These are phyloP conservation scores for Drosophila ohnishii DNA, from an alignment of 1,140 invertebrate species.

Conservation along the genomic window DNA sequence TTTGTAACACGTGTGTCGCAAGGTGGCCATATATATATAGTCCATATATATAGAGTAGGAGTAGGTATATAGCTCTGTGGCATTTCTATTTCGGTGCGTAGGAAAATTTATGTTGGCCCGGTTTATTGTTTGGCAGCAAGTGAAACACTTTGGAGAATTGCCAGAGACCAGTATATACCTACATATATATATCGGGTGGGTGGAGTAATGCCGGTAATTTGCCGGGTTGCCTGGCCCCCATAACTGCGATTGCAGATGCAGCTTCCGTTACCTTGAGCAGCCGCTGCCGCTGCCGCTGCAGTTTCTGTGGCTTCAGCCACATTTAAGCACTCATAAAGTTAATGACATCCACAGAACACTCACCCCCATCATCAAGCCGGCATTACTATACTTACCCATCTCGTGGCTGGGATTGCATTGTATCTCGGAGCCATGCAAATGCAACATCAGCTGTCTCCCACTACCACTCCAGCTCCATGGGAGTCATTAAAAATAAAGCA, in stretches of 20 bases:
- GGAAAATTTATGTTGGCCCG: conserved; percentile 50
- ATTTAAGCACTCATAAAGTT: conserved; percentile 80
- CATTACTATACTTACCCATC: conserved; percentile 16
- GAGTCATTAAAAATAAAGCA: conserved; percentile 79
- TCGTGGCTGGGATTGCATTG: conserved; percentile 34
- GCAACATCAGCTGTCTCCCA: conserved; percentile 50
- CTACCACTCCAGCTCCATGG: conserved; percentile 1
- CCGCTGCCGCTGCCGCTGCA: neutral
- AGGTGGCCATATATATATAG: conserved; percentile 15
- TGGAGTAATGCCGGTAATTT: conserved; percentile 58
- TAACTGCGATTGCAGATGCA: conserved; percentile 64
- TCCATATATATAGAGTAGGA: neutral
- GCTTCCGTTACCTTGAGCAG: conserved; percentile 74
- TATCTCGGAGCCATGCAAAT: conserved; percentile 36
- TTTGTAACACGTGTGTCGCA: conserved; percentile 77
- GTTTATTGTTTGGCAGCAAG: conserved; percentile 78
- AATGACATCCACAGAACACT: conserved; percentile 72
- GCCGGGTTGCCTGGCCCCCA: conserved; percentile 24
- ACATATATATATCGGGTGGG: conserved; percentile 35
- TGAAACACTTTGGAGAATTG: conserved; percentile 79
- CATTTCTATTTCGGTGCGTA: conserved; percentile 55
- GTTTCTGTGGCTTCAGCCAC: conserved; percentile 27
- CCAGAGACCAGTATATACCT: conserved; percentile 41
- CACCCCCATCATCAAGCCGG: neutral
- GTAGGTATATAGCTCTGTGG: neutral